Conservation (phyloP, 2,888 invertebrate genomes). For the Pilophorus perplexus region DNA sequence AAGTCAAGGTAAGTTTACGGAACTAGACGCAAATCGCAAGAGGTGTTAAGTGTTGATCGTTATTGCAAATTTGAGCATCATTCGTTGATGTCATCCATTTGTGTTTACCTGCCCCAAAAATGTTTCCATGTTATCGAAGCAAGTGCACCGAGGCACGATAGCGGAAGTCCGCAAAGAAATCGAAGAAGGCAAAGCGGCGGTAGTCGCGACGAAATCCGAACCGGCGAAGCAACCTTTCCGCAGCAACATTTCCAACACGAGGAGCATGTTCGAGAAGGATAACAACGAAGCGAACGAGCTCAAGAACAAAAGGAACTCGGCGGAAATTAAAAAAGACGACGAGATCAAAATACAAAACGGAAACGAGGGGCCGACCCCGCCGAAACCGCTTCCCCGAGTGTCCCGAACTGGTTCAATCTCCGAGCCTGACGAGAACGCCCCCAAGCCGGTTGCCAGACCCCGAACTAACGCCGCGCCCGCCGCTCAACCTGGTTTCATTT, state of each 20-base stretch:
- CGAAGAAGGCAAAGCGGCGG: conserved; percentile 40
- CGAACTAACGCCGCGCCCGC: conserved; percentile 58
- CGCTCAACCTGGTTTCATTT: conserved; percentile 43
- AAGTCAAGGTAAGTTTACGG: conserved; percentile 42
- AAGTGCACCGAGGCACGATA: conserved; percentile 56
- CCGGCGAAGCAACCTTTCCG: conserved; percentile 40
- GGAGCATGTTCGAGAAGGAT: conserved; percentile 47
- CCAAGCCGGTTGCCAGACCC: conserved; percentile 62
- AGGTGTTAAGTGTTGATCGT: no score
- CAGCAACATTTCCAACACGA: conserved; percentile 45
- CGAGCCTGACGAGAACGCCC: conserved; percentile 59
- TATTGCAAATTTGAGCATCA: no score
- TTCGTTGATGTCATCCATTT: no score
- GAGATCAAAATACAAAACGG: conserved; percentile 52
- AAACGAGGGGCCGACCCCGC: conserved; percentile 55
- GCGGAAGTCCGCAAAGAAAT: conserved; percentile 46
- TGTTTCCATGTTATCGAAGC: no score
- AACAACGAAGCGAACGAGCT: conserved; percentile 48
- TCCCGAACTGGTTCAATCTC: conserved; percentile 70
- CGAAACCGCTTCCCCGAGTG: conserved; percentile 77
- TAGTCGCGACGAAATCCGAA: conserved; percentile 27
- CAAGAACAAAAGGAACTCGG: conserved; percentile 48
- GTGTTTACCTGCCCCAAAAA: no score
- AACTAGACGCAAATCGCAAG: no score
- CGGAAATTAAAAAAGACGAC: conserved; percentile 48